Percentiles rank a stretch among this genome's conserved stretches.
These are phyloP conservation scores for Lindbergichthys nudifrons DNA, from an alignment of 2,797 vertebrate species.

Conservation along the genomic window DNA sequence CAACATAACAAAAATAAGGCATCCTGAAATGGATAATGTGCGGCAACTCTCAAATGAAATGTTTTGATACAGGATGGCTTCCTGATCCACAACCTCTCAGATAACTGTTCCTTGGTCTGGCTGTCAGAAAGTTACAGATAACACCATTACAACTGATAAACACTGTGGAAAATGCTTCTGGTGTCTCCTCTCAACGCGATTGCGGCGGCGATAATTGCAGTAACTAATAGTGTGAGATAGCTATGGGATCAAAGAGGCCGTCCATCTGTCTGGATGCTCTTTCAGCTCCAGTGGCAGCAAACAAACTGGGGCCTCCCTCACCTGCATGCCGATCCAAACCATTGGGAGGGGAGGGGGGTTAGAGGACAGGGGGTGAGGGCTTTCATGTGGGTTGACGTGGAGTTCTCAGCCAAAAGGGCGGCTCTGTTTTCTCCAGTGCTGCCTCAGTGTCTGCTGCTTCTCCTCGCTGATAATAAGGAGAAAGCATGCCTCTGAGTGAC, in stretches of 20 bases:
- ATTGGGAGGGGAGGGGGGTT: conserved; percentile 22
- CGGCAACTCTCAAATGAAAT: background rate
- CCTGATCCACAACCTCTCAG: conserved; percentile 12
- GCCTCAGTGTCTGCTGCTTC: conserved; percentile 64
- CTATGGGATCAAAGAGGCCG: conserved; percentile 31
- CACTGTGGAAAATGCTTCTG: conserved; percentile 18
- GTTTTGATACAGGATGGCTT: conserved; percentile 27
- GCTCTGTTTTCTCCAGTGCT: conserved; percentile 60
- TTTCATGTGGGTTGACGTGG: conserved; percentile 74
- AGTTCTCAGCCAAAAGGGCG: conserved; percentile 66
- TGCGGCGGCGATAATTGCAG: conserved; percentile 46
- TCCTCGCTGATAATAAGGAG: conserved; percentile 61
- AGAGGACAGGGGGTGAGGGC: conserved; percentile 9
- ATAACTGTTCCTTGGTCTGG: conserved; percentile 8
- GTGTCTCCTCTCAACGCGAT: conserved; percentile 8
- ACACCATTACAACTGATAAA: conserved; percentile 32
- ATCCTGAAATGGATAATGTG: conserved; percentile 7
- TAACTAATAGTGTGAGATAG: conserved; percentile 61
- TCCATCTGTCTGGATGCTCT: conserved; percentile 71
- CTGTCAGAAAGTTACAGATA: conserved; percentile 31
- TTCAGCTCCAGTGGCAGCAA: conserved; percentile 72
- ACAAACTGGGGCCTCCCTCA: conserved; percentile 75
- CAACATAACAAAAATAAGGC: background rate
- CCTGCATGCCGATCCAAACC: conserved; percentile 70
- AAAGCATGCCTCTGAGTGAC: conserved; percentile 70